These are phyloP conservation scores for Callyntrura sp. DNA, from an alignment of 2,888 invertebrate species.

Conservation along the genomic window DNA sequence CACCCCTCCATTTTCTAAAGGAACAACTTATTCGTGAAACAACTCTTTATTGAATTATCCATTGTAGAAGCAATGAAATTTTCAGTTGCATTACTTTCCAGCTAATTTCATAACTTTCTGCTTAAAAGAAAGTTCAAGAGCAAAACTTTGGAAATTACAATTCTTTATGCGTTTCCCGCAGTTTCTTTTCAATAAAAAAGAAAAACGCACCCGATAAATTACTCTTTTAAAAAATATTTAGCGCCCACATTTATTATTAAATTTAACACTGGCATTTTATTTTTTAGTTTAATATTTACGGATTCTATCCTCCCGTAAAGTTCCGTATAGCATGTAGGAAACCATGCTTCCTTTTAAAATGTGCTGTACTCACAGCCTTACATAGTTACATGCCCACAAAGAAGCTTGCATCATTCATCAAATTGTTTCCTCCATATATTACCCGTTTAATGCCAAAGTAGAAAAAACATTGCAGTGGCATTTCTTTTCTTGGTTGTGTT, in stretches of 20 bases:
- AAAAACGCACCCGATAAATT: not conserved
- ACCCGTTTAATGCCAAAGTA: constrained; percentile 8
- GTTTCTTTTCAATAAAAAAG: not conserved
- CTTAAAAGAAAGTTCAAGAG: constrained; percentile 9
- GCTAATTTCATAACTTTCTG: constrained; percentile 1
- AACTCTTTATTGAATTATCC: not conserved
- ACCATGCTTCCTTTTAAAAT: not conserved
- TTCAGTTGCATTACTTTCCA: not conserved
- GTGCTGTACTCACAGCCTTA: not conserved
- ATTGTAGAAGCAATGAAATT: not conserved
- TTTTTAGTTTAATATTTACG: not conserved
- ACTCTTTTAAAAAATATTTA: not conserved
- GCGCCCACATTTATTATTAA: constrained; percentile 14
- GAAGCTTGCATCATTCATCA: not conserved
- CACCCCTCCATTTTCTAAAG: too few relatives aligned
- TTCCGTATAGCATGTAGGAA: too few relatives aligned
- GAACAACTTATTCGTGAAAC: not conserved
- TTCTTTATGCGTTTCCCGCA: not conserved
- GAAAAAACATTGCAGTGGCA: constrained; percentile 1
- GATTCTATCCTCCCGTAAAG: not conserved
- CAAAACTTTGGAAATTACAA: constrained; percentile 7
- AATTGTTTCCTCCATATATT: constrained; percentile 6
- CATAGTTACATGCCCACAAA: not conserved
- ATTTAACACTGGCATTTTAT: not conserved
- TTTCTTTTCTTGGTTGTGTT: not conserved